Percentiles rank a stretch among this genome's conserved stretches.
phyloP scores from a whole-genome alignment of 2,113 vertebrate species.

The Epinephelus cyanopodus region DNA sequence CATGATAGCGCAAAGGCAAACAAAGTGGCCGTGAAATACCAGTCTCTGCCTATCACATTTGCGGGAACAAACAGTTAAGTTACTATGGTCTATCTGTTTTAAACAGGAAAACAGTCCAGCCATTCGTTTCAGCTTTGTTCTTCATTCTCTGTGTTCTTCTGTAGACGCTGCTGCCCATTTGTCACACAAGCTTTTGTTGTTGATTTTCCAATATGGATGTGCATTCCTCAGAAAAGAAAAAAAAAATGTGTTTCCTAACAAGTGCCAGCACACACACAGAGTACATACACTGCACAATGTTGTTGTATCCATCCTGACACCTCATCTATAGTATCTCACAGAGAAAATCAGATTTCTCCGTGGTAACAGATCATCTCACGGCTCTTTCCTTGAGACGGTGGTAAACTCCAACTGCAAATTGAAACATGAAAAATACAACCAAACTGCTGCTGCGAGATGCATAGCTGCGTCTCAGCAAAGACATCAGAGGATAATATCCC shows the following conservation, averaged over 20 bases:
- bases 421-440: slow-evolving; percentile 81
- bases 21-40: slow-evolving; percentile 47
- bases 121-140: slow-evolving; percentile 28
- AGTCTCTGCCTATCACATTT: slow-evolving; percentile 38
- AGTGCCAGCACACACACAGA: background rate
- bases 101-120: slow-evolving; percentile 34
- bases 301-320: slow-evolving; percentile 72
- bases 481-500: slow-evolving; percentile 59
- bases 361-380: slow-evolving; percentile 76
- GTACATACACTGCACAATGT: slow-evolving; percentile 26
- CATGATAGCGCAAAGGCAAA: slow-evolving; percentile 47
- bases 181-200: slow-evolving; percentile 59
- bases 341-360: slow-evolving; percentile 73
- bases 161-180: slow-evolving; percentile 55
- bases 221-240: slow-evolving; percentile 1
- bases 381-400: slow-evolving; percentile 67
- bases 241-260: slow-evolving; percentile 26
- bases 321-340: slow-evolving; percentile 65
- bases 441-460: slow-evolving; percentile 53
- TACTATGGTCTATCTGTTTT: slow-evolving; percentile 24
- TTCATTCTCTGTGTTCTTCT: slow-evolving; percentile 40
- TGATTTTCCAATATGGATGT: slow-evolving; percentile 51
- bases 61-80: slow-evolving; percentile 27
- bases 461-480: slow-evolving; percentile 62
- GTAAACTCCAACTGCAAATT: slow-evolving; percentile 76